Percentiles rank a stretch among this genome's conserved stretches.
Conservation (phyloP, 2,888 invertebrate species). For the Leptura quadrifasciata region DNA sequence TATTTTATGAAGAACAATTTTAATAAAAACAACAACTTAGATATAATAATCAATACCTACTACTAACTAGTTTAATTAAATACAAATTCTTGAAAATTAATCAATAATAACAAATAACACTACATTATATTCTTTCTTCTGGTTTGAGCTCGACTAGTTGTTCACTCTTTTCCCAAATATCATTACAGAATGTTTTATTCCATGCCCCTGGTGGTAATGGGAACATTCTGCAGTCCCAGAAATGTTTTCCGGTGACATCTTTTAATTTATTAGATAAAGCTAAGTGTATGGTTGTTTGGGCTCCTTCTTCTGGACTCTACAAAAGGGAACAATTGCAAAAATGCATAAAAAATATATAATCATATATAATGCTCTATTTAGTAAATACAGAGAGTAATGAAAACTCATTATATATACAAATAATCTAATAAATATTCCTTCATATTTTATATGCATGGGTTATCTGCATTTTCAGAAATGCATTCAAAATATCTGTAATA, state of each 20-base stretch:
- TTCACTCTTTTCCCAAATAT: constrained; percentile 90
- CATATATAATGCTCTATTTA: constrained; percentile 1
- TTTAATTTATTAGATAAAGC: constrained; percentile 85
- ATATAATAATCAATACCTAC: not conserved
- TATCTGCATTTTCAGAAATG: too few relatives aligned
- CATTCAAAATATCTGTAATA: too few relatives aligned
- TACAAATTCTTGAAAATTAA: not conserved
- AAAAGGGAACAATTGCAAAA: not conserved
- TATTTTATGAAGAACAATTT: not conserved
- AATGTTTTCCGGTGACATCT: constrained; percentile 85
- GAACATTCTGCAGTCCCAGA: constrained; percentile 81
- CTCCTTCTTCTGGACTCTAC: constrained; percentile 84
- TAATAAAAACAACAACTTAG: not conserved
- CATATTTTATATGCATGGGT: too few relatives aligned
- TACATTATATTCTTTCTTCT: constrained; percentile 73
- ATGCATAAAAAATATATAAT: too few relatives aligned
- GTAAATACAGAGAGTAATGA: too few relatives aligned
- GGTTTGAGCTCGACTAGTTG: constrained; percentile 82
- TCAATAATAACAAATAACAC: not conserved
- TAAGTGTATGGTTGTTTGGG: constrained; percentile 86
- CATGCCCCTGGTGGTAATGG: constrained; percentile 64
- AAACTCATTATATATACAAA: too few relatives aligned
- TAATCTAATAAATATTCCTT: too few relatives aligned
- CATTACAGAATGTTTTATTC: constrained; percentile 77
- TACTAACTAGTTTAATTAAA: constrained; percentile 9